A percentile compares a stretch with the other conserved stretches of the same genome.
Conservation (phyloP, 2,113 vertebrate genomes). For the Cheirogaleus medius region DNA sequence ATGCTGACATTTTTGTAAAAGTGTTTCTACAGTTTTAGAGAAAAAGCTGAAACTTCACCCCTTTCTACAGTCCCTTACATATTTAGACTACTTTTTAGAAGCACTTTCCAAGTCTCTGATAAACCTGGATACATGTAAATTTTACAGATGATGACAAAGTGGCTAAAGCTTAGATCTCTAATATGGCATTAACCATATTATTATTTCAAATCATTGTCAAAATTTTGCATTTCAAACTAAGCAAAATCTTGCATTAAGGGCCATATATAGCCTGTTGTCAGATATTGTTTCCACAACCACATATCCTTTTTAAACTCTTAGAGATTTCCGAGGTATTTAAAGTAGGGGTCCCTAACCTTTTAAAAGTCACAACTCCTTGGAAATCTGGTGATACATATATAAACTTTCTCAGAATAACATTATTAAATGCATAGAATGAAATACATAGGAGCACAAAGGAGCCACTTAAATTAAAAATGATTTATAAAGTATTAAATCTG, state of each 20-base stretch:
- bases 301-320: background rate
- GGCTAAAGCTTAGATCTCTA: background rate
- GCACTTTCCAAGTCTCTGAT: background rate
- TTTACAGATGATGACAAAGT: background rate
- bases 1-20: background rate
- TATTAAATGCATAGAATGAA: constrained; percentile 13
- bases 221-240: background rate
- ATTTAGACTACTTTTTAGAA: background rate
- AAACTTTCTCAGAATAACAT: background rate
- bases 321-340: background rate
- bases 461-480: background rate
- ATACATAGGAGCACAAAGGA: background rate
- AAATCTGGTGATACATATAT: background rate
- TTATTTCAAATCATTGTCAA: background rate
- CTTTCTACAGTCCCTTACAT: background rate
- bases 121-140: background rate
- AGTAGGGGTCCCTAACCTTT: background rate
- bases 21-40: background rate
- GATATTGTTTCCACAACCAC: background rate
- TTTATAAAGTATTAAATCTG: constrained; percentile 22
- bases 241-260: background rate
- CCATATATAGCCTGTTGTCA: background rate
- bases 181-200: background rate
- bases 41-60: background rate
- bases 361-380: background rate